phyloP scores from a whole-genome alignment of 2,113 vertebrate genomes.

The Tychaedon coryphoeus region DNA sequence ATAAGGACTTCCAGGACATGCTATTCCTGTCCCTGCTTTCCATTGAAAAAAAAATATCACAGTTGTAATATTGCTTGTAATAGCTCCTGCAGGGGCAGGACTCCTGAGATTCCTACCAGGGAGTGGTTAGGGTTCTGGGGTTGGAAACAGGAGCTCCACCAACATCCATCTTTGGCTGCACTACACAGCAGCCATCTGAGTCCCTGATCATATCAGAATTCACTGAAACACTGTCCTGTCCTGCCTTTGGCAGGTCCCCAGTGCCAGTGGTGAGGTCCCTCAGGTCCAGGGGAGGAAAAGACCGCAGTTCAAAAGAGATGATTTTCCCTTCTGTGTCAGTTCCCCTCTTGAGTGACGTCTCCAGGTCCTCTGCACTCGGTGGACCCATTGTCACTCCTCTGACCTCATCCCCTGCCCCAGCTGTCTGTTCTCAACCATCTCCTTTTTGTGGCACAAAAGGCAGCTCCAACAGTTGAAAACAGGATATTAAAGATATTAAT shows the following conservation, averaged over 20 bases:
- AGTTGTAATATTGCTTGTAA: background rate
- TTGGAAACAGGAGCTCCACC: background rate
- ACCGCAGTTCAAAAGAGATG: background rate
- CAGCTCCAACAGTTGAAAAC: background rate
- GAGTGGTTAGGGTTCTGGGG: background rate
- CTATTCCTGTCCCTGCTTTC: slow-evolving; percentile 6
- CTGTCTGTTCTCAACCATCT: accelerated
- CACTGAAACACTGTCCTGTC: background rate
- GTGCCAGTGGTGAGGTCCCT: accelerated
- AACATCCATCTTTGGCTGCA: background rate
- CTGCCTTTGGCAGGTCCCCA: background rate
- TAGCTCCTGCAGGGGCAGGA: background rate
- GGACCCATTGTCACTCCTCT: background rate
- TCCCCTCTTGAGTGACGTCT: background rate
- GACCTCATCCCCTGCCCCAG: background rate
- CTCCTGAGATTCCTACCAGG: background rate
- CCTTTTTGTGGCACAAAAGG: slow-evolving; percentile 1
- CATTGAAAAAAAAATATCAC: background rate
- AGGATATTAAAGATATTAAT: slow-evolving; percentile 46
- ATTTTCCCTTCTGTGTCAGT: background rate
- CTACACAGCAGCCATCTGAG: background rate
- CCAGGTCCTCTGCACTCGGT: accelerated
- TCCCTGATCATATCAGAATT: background rate
- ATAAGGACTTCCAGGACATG: slow-evolving; percentile 4
- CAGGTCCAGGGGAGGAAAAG: background rate